Evolutionary conservation across 2,113 vertebrate species (phyloP).

Genomic region (Myanophis thanlyinensis): DNA sequence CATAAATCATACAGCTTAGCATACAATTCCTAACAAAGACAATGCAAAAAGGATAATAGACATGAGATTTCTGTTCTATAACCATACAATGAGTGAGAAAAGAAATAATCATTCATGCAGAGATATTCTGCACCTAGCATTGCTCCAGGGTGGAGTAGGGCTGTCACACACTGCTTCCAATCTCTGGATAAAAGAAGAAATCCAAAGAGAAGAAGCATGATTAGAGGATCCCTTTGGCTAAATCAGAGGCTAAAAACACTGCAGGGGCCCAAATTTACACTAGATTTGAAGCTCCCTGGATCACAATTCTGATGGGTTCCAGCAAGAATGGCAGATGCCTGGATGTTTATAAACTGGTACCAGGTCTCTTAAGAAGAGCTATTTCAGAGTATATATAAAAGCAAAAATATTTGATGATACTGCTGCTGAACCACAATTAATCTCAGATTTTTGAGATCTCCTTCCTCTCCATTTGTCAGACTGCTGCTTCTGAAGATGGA

Average conservation of each 20-base stretch:
- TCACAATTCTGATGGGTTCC: not conserved
- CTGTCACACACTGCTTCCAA: not conserved
- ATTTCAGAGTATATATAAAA: not conserved
- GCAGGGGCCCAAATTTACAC: not conserved
- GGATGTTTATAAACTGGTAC: not conserved
- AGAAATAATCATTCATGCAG: not conserved
- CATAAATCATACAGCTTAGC: conserved; percentile 5
- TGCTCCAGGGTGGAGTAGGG: not conserved
- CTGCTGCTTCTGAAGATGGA: not conserved
- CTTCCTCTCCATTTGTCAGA: not conserved
- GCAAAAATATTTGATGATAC: not conserved
- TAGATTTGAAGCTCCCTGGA: not conserved
- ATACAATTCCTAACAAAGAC: conserved; percentile 20
- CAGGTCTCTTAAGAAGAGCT: not conserved
- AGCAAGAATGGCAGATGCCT: not conserved
- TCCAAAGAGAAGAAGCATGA: not conserved
- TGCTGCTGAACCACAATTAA: not conserved
- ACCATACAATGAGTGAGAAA: not conserved
- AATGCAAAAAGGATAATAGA: conserved; percentile 51
- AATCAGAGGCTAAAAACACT: not conserved
- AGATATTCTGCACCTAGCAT: not conserved
- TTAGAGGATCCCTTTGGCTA: not conserved
- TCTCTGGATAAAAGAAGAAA: not conserved
- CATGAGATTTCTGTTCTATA: not conserved
- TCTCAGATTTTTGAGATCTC: not conserved